Evolutionary conservation across 2,888 invertebrate genomes (phyloP), one percentile per base, ranked within the genome.

Genomic region (Noctua janthina): DNA sequence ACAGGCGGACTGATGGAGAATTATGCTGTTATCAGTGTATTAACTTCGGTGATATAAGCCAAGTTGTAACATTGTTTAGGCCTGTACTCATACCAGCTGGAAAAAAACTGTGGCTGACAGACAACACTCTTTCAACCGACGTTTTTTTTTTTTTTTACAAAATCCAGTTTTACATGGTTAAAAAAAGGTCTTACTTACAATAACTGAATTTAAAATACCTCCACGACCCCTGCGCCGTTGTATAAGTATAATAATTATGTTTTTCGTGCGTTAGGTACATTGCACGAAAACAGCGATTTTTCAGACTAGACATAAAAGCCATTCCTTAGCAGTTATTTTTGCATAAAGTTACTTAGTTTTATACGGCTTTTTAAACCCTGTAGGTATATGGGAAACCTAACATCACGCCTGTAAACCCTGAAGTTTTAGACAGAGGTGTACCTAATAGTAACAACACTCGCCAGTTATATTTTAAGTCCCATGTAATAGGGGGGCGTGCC

Each of bases 21-120:
- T 79, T 54, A 59, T 84, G 29, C 17, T 59, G n/a, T 73, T 73
- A 73, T 51, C n/a, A 67, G 56, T 74, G 29, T 54, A 54, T 23
- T 66, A 29, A 49, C 49, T 56, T 46, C 3, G 23, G 20, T 73
- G 39, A 51, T 62, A 54, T 29, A 29, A n/a, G 13, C 15, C 20
- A 6, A 76, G 13, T 23, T 64, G 3, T 35, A 15, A 15, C 7
- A 43, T 23, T 67, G 0, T 23, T 67, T 39, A 39, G 13, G 13
- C 43, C 43, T 23, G 46, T 29, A 11, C 7, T 39, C 17, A 35
- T 35, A n/a, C 11, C n/a, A 13, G 23, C 64, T 35, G 2, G 11
- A 20, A 39, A 17, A 64, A 66, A 2, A 35, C 15, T 62, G 35
- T 39, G 5, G 39, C 20, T 29, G 20, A 20, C 20, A 39, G 66